These are phyloP conservation scores for Brevimyrus niger DNA, from an alignment of 2,113 vertebrate species.

Conservation along the genomic window DNA sequence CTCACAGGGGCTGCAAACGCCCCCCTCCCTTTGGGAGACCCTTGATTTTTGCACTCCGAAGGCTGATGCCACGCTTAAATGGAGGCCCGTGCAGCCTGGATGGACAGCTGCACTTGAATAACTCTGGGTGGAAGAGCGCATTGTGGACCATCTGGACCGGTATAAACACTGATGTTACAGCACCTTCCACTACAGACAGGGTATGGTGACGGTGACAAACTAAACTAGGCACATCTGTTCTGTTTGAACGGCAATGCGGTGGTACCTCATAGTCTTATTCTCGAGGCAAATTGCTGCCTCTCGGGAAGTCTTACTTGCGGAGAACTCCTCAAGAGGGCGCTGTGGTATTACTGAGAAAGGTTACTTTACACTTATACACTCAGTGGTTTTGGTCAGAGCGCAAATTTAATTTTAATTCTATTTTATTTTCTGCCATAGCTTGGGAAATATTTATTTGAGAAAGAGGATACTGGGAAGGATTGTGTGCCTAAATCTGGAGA, in stretches of 20 bases:
- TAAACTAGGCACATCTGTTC: neutral
- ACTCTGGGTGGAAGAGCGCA: constrained; percentile 23
- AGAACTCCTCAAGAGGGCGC: neutral
- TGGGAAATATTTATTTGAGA: neutral
- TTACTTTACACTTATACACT: neutral
- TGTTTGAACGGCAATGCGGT: neutral
- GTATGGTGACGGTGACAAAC: neutral
- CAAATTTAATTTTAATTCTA: neutral
- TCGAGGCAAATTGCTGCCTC: neutral
- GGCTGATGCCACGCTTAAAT: neutral
- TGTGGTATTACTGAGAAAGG: neutral
- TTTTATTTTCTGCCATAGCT: neutral
- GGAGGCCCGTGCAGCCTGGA: neutral
- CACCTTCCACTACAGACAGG: neutral
- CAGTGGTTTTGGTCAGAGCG: neutral
- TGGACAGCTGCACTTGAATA: constrained; percentile 13
- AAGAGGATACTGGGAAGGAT: neutral
- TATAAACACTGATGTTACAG: neutral
- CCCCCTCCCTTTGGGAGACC: neutral
- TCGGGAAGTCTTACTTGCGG: neutral
- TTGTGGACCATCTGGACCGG: constrained; percentile 24
- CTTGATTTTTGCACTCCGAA: constrained; percentile 1
- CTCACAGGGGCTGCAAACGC: neutral
- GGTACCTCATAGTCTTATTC: neutral
- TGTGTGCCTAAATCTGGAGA: neutral